Conservation (phyloP, 2,113 vertebrate species). For the Chlorodrepanis virens region DNA sequence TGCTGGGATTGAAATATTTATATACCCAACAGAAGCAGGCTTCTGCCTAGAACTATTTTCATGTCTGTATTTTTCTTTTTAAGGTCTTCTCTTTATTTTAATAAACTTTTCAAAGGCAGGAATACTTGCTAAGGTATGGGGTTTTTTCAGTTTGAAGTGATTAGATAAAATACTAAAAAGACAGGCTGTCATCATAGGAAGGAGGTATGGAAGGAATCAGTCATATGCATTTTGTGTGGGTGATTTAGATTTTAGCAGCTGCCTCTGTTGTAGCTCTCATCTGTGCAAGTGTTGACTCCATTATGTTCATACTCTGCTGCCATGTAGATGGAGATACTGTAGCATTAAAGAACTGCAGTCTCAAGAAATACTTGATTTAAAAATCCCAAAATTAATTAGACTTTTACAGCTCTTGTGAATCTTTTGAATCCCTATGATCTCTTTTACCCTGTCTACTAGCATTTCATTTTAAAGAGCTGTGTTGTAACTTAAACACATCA, state of each 20-base stretch:
- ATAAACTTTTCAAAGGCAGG: background rate
- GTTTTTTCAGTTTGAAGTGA: background rate
- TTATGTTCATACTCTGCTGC: background rate
- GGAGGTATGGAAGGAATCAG: background rate
- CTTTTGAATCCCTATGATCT: background rate
- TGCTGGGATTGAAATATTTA: conserved; percentile 61
- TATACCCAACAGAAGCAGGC: background rate
- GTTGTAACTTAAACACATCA: background rate
- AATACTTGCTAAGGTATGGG: background rate
- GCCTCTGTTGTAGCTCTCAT: background rate
- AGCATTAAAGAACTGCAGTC: background rate
- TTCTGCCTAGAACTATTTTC: background rate
- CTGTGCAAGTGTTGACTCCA: background rate
- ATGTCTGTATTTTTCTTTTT: background rate
- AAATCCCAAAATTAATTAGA: background rate
- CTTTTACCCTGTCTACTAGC: background rate
- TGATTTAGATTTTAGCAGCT: background rate
- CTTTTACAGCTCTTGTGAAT: background rate
- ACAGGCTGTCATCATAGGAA: background rate
- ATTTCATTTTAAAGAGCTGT: background rate
- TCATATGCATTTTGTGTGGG: background rate
- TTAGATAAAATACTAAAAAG: background rate
- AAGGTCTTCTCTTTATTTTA: background rate
- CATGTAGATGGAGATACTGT: background rate
- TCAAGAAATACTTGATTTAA: background rate